Conservation (phyloP, 1,140 invertebrate species). For the Pogonomyrmex barbatus region DNA sequence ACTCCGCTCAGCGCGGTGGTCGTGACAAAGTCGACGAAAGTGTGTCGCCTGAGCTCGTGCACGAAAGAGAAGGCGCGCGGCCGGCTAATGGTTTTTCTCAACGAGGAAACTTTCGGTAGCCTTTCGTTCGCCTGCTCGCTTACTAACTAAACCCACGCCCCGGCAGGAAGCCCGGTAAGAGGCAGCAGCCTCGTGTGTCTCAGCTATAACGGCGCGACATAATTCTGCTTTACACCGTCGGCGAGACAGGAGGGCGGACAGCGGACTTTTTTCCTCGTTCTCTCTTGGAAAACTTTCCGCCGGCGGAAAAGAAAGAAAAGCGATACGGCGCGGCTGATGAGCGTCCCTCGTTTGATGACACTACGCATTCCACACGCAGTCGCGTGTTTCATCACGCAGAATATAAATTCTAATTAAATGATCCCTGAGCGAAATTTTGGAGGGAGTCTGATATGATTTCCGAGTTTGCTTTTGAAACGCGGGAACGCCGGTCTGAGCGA, state of each 20-base stretch:
- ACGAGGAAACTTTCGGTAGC: constrained; percentile 71
- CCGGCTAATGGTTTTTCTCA: constrained; percentile 72
- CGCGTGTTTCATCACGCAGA: too few species aligned
- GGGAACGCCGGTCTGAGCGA: not conserved
- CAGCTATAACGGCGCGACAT: constrained; percentile 68
- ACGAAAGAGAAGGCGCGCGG: constrained; percentile 52
- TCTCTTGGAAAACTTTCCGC: constrained; percentile 42
- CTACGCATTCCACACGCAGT: not conserved
- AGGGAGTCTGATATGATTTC: not conserved
- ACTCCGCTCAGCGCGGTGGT: constrained; percentile 26
- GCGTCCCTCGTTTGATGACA: not conserved
- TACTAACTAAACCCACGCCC: constrained; percentile 37
- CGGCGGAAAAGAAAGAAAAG: not conserved
- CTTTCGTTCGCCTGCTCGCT: constrained; percentile 52
- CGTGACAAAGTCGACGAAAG: constrained; percentile 45
- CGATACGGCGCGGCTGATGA: not conserved
- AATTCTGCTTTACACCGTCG: constrained; percentile 72
- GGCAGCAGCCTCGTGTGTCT: constrained; percentile 46
- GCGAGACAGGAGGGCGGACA: not conserved
- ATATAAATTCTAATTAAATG: too few species aligned
- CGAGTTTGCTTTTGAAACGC: not conserved
- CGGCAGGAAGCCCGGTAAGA: constrained; percentile 63
- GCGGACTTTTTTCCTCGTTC: constrained; percentile 26
- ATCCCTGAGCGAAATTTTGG: too few species aligned
- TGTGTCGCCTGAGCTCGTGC: constrained; percentile 50